Percentiles rank a stretch among this genome's conserved stretches.
Conservation (phyloP, 1,140 invertebrate species). For the Zaprionus vittiger region DNA sequence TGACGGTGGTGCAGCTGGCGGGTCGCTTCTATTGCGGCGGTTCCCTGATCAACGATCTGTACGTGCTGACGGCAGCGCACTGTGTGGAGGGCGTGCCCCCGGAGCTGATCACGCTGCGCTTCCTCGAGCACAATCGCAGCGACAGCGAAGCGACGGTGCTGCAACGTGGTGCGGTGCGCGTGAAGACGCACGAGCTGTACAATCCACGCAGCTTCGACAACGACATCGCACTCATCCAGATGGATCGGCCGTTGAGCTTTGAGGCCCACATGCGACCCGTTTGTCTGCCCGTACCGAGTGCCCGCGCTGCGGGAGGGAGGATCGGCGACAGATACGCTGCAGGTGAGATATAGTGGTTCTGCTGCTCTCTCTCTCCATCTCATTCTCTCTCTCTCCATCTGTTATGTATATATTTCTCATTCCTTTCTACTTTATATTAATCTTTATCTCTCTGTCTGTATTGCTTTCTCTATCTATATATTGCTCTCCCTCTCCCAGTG, state of each 20-base stretch:
- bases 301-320: constrained; percentile 87
- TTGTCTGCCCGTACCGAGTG: constrained; percentile 89
- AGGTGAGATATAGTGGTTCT: constrained; percentile 34
- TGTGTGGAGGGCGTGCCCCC: constrained; percentile 86
- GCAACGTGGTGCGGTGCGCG: constrained; percentile 38
- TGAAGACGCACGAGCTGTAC: constrained; percentile 88
- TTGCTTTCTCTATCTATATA: too few species aligned
- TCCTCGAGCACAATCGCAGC: constrained; percentile 88
- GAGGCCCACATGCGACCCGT: constrained; percentile 88
- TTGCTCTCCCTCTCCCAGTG: neutral
- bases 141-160: constrained; percentile 45
- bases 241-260: constrained; percentile 87
- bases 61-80: constrained; percentile 73
- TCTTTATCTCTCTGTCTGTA: too few species aligned
- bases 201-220: constrained; percentile 90
- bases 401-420: too few species aligned
- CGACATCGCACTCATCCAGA: constrained; percentile 91
- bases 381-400: neutral
- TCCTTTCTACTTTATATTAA: too few species aligned
- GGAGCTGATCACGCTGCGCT: constrained; percentile 86
- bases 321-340: constrained; percentile 84
- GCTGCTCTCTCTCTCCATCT: neutral
- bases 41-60: constrained; percentile 87
- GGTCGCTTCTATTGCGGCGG: constrained; percentile 91
- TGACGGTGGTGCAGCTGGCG: constrained; percentile 88